Conservation (phyloP, 2,797 vertebrate genomes). For the Enteromius viviparus region DNA sequence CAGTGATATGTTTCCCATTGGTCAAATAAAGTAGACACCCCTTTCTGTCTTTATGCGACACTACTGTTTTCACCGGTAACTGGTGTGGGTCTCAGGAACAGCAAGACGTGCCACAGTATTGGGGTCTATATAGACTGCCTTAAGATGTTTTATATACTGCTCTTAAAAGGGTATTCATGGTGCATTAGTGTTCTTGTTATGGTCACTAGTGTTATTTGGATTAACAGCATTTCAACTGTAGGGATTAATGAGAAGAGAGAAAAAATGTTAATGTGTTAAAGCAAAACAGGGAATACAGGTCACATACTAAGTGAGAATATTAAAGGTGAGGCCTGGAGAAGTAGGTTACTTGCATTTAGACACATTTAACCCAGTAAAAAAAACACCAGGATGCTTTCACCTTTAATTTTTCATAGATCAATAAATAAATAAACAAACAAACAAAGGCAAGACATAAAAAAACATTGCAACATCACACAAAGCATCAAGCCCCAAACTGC, state of each 20-base stretch:
- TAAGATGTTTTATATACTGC: slow-evolving; percentile 43
- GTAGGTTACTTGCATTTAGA: slow-evolving; percentile 15
- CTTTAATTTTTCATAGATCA: slow-evolving; percentile 63
- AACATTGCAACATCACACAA: slow-evolving; percentile 46
- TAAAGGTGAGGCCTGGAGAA: slow-evolving; percentile 67
- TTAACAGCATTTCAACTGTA: slow-evolving; percentile 91
- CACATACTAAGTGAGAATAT: slow-evolving; percentile 49
- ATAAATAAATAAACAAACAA: slow-evolving; percentile 43
- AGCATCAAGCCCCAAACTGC: slow-evolving; percentile 25
- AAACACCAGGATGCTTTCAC: slow-evolving; percentile 57
- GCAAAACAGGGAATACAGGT: slow-evolving; percentile 42
- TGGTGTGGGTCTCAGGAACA: slow-evolving; percentile 93
- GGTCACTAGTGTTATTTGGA: slow-evolving; percentile 70
- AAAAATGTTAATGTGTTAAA: slow-evolving; percentile 61
- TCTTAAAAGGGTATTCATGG: slow-evolving; percentile 70
- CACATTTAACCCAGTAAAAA: slow-evolving; percentile 32
- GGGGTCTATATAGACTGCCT: slow-evolving; percentile 52
- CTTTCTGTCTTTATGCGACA: slow-evolving; percentile 29
- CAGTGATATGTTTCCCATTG: neutral
- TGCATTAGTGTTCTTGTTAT: slow-evolving; percentile 83
- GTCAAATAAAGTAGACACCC: slow-evolving; percentile 9
- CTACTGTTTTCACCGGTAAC: slow-evolving; percentile 69
- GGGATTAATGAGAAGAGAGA: slow-evolving; percentile 83
- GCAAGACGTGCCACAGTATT: slow-evolving; percentile 91
- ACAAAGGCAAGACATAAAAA: slow-evolving; percentile 30